Percentiles rank a stretch among this genome's conserved stretches.
phyloP scores from a whole-genome alignment of 2,888 invertebrate species.

The Lathronympha strigana region DNA sequence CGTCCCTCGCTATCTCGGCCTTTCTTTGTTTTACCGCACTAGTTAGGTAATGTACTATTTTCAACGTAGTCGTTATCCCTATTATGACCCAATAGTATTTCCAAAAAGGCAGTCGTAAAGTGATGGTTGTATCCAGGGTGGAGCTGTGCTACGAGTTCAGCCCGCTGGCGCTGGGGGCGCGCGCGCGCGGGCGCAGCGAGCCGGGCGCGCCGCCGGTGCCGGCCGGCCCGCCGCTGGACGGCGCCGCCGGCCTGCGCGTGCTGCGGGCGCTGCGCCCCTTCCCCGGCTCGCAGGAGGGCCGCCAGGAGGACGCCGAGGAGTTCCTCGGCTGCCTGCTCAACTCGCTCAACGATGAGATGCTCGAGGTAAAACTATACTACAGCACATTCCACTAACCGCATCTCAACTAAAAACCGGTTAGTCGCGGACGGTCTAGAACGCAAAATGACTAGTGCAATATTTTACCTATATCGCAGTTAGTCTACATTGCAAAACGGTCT shows the following conservation, averaged over 20 bases:
- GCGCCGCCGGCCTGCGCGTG: conserved; percentile 93
- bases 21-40: no score
- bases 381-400: no score
- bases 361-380: conserved; percentile 92
- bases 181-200: conserved; percentile 59
- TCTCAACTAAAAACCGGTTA: no score
- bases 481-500: no score
- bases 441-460: no score
- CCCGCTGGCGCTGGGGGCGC: conserved; percentile 79
- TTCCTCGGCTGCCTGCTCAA: conserved; percentile 97
- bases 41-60: no score
- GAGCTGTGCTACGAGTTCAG: conserved; percentile 92
- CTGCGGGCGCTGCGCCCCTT: conserved; percentile 89
- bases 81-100: neutral
- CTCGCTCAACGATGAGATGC: conserved; percentile 98
- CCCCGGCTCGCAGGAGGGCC: conserved; percentile 89
- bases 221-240: conserved; percentile 94
- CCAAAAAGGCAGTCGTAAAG: neutral
- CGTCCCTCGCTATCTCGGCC: no score
- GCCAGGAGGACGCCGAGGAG: conserved; percentile 99
- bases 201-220: conserved; percentile 76
- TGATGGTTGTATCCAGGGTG: conserved; percentile 80
- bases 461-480: no score
- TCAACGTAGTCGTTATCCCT: no score
- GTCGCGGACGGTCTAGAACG: no score